These are phyloP conservation scores for Cheilosia grossa DNA, from an alignment of 2,888 invertebrate genomes.

Conservation along the genomic window DNA sequence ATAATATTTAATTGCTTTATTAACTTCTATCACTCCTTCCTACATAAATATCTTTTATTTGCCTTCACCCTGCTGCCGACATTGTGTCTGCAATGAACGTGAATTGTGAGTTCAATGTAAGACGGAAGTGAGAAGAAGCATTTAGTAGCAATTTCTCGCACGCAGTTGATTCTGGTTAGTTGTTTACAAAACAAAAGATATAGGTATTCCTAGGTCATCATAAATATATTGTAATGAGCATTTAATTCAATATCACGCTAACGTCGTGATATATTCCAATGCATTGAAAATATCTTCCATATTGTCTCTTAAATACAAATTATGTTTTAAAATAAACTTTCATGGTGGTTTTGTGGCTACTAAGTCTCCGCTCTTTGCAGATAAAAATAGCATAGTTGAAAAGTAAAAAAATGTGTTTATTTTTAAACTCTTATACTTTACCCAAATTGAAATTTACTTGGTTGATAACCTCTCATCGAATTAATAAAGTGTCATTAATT, in stretches of 20 bases:
- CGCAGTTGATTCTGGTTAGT: slow-evolving; percentile 12
- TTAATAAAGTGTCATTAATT: slow-evolving; percentile 1
- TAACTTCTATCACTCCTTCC: not conserved
- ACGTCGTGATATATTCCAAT: not conserved
- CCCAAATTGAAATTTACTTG: slow-evolving; percentile 37
- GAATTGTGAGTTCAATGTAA: slow-evolving; percentile 40
- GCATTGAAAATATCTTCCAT: slow-evolving; percentile 1
- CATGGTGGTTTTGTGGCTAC: not conserved
- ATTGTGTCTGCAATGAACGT: slow-evolving; percentile 55
- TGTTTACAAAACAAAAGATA: slow-evolving; percentile 61
- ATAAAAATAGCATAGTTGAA: slow-evolving; percentile 50
- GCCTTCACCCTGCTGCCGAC: slow-evolving; percentile 36
- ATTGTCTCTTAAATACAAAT: slow-evolving; percentile 24
- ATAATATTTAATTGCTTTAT: no score
- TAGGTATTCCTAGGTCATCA: slow-evolving; percentile 40
- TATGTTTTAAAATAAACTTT: not conserved
- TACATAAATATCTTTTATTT: not conserved
- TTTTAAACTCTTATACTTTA: slow-evolving; percentile 37
- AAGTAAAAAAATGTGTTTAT: slow-evolving; percentile 41
- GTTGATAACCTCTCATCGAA: slow-evolving; percentile 9
- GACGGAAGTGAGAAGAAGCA: slow-evolving; percentile 54
- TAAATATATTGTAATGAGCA: slow-evolving; percentile 12
- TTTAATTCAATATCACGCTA: slow-evolving; percentile 1
- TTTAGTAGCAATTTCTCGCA: slow-evolving; percentile 23
- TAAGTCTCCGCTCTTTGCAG: slow-evolving; percentile 30